Percentiles rank a stretch among this genome's conserved stretches.
phyloP scores from a whole-genome alignment of 2,113 vertebrate species.

The Lethenteron reissneri region DNA sequence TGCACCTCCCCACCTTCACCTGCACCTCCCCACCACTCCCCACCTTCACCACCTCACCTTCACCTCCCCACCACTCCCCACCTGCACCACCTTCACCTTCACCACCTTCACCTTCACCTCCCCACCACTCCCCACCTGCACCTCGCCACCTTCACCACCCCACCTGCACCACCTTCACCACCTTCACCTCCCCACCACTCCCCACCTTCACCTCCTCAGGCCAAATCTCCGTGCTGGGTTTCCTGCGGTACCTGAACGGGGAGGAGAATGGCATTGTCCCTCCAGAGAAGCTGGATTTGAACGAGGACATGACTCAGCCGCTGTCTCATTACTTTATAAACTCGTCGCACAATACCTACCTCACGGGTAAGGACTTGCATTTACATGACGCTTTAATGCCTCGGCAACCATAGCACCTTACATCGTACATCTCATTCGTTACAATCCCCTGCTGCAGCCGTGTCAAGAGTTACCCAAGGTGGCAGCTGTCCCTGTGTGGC shows the following conservation, averaged over 20 bases:
- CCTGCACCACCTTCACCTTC: neutral
- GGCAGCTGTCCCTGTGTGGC: neutral
- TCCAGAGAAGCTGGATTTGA: slow-evolving; percentile 91
- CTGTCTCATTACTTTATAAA: slow-evolving; percentile 97
- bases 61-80: neutral
- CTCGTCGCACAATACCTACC: slow-evolving; percentile 95
- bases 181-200: neutral
- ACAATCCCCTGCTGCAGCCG: neutral
- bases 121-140: neutral
- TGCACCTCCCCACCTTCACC: too few species aligned
- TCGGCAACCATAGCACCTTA: neutral
- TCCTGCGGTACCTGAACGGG: slow-evolving; percentile 58
- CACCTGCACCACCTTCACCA: slow-evolving; percentile 3
- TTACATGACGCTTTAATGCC: neutral
- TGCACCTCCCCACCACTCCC: too few species aligned
- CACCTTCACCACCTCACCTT: too few species aligned
- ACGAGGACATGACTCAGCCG: slow-evolving; percentile 88
- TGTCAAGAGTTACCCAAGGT: neutral
- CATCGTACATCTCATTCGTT: neutral
- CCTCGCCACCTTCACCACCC: slow-evolving; percentile 6
- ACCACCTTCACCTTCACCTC: too few species aligned
- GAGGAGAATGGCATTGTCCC: slow-evolving; percentile 90
- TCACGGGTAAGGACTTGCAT: slow-evolving; percentile 45
- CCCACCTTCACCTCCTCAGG: slow-evolving; percentile 23
- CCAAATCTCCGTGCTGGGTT: slow-evolving; percentile 85